Evolutionary conservation across 2,797 vertebrate genomes (phyloP), one percentile per base, ranked within the genome.

Genomic region (Gephyroberyx darwinii): DNA sequence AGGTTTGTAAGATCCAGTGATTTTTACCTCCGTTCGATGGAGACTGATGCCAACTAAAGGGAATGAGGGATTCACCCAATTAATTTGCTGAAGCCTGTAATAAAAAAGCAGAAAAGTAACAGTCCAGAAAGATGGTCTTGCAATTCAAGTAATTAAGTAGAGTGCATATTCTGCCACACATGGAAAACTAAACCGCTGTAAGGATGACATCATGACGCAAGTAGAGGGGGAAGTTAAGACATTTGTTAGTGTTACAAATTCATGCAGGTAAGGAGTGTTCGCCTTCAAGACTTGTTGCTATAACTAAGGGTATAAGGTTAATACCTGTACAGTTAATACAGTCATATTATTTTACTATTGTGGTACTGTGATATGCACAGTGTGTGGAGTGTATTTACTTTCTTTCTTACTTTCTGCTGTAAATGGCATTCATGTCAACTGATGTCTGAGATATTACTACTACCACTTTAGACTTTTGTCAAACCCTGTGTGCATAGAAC

Each of bases 121-220:
- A 58, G 57, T 75, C 71, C 81, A 74, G 87, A 72, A 78, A 63
- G 83, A 84, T 50, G 50, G 81, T 76, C 75, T 68, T 47, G 72
- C 79, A 83, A 80, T 90, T 88, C 68, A 83, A 85, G 91, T 91
- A 84, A 90, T 90, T 87, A 92, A 87, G 81, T 71, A 79, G 80
- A 93, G 88, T 89, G 87, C 56, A 65, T 67, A 56, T 79, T 74
- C 69, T 3, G 60, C 78, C 30, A 12, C 69, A 75, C 73, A 67
- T 72, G 69, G 82, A 82, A 76, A 65, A 5, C 62, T 4, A 66
- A 39, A 53, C 14, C 0, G 43, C 19, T 78, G 45, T 45, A 55
- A 60, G 59, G 66, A 64, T 84, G 80, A 86, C 78, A 80, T 88
- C 80, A 83, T 26, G 62, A 62, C 9, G 61, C 68, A 35, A 53